Conservation (phyloP, 2,113 vertebrate species). For the Zingel zingel region DNA sequence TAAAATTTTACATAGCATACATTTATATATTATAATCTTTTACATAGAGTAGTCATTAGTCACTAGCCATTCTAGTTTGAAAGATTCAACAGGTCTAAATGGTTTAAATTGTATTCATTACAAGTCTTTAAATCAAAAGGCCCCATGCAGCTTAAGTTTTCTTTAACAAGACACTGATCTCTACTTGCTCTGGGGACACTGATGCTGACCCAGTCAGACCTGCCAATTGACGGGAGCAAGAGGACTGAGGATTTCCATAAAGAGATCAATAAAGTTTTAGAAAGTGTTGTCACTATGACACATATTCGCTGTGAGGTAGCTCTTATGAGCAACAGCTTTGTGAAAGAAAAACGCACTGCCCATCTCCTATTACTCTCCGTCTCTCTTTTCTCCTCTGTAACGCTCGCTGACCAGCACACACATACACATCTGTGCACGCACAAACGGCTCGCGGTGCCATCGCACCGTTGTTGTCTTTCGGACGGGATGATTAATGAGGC, state of each 20-base stretch:
- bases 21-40: neutral
- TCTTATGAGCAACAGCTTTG: slow-evolving; percentile 10
- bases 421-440: neutral
- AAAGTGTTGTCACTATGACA: slow-evolving; percentile 14
- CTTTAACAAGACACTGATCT: slow-evolving; percentile 27
- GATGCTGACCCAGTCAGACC: slow-evolving; percentile 19
- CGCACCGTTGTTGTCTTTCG: slow-evolving; percentile 55
- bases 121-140: neutral
- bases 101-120: neutral
- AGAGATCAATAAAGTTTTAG: slow-evolving; percentile 50
- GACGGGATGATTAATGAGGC: slow-evolving; percentile 78
- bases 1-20: neutral
- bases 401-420: neutral
- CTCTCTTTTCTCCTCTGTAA: neutral
- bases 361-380: neutral
- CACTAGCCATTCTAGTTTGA: neutral
- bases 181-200: slow-evolving; percentile 7
- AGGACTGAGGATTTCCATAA: slow-evolving; percentile 40
- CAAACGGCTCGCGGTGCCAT: slow-evolving; percentile 15
- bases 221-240: slow-evolving; percentile 9
- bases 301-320: slow-evolving; percentile 11
- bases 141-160: neutral
- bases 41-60: too few relatives aligned
- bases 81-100: slow-evolving; percentile 2
- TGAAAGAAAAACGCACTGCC: neutral